Evolutionary conservation across 2,113 vertebrate genomes (phyloP).

Genomic region (Antigone vipio): DNA sequence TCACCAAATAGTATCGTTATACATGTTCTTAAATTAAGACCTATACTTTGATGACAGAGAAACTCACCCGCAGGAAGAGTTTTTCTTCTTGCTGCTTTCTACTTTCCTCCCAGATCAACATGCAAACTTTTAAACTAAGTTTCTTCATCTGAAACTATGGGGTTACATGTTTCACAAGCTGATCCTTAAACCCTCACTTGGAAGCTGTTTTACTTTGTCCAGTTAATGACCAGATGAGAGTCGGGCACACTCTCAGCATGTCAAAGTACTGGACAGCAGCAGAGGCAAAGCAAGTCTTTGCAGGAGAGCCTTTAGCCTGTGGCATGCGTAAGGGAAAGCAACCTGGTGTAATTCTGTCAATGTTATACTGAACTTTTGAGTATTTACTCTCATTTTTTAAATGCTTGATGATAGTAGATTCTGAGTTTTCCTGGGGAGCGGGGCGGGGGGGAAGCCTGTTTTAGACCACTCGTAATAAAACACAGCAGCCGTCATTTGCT

Average conservation of each 20-base stretch:
- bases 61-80: neutral
- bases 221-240: neutral
- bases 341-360: neutral
- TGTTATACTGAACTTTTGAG: neutral
- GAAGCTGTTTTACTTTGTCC: neutral
- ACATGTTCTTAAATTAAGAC: neutral
- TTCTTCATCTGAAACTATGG: neutral
- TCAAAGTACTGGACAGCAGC: neutral
- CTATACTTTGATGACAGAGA: neutral
- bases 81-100: neutral
- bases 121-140: neutral
- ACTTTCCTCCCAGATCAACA: neutral
- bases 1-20: neutral
- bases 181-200: neutral
- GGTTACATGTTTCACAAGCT: neutral
- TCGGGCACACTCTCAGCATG: neutral
- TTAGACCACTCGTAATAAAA: neutral
- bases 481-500: neutral
- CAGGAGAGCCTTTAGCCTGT: neutral
- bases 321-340: neutral
- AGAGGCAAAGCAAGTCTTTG: neutral
- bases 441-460: neutral
- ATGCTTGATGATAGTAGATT: neutral
- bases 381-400: neutral
- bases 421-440: neutral